Conservation (phyloP, 2,797 vertebrate genomes). For the Pangasius krempfi region DNA sequence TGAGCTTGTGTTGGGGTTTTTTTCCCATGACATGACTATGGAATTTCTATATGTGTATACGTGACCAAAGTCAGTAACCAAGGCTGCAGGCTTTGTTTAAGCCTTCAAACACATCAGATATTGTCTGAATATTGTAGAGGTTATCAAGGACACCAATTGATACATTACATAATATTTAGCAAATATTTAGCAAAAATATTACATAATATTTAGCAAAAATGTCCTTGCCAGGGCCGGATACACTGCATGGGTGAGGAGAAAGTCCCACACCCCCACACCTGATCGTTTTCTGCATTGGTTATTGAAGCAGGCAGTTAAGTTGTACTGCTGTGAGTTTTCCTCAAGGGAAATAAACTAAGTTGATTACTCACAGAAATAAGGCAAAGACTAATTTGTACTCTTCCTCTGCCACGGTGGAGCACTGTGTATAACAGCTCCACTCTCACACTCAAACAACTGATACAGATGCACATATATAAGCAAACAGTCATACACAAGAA, state of each 20-base stretch:
- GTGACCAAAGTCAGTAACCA: background rate
- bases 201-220: background rate
- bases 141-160: background rate
- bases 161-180: too few species aligned
- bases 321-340: background rate
- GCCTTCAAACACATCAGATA: background rate
- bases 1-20: background rate
- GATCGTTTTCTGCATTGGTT: background rate
- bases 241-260: background rate
- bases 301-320: conserved; percentile 10
- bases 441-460: background rate
- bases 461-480: background rate
- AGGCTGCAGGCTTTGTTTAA: background rate
- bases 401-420: background rate
- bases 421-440: background rate
- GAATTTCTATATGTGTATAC: background rate
- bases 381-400: conserved; percentile 15
- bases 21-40: background rate
- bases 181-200: too few species aligned
- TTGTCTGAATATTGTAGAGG: background rate
- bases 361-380: conserved; percentile 36
- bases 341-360: conserved; percentile 25
- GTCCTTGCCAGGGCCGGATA: background rate
- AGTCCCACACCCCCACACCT: background rate
- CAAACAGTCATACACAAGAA: background rate